Conservation (phyloP, 2,888 invertebrate species). For the Acholoe squamosa region DNA sequence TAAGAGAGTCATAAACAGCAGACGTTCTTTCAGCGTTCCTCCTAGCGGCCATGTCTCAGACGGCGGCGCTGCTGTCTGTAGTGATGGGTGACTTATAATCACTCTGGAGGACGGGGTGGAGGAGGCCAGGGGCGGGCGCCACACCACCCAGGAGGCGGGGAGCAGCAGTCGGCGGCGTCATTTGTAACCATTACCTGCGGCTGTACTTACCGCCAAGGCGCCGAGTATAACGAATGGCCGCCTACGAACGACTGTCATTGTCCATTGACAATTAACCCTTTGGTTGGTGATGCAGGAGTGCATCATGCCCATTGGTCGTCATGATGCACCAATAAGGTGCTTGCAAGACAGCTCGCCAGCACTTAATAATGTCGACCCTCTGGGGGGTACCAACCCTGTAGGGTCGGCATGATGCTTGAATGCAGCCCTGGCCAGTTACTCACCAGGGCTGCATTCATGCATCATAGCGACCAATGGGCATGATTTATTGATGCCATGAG, state of each 20-base stretch:
- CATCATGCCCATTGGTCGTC: too few species aligned
- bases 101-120: conserved; percentile 1
- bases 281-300: background rate
- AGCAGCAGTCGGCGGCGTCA: background rate
- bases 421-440: too few species aligned
- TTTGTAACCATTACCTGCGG: conserved; percentile 51
- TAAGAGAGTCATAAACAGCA: background rate
- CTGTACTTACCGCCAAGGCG: conserved; percentile 23
- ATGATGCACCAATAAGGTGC: too few species aligned
- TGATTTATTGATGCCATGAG: background rate
- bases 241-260: conserved; percentile 12
- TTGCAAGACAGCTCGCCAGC: too few species aligned
- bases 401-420: too few species aligned
- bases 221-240: conserved; percentile 25
- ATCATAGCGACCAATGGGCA: too few species aligned
- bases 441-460: too few species aligned
- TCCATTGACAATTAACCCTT: conserved; percentile 52
- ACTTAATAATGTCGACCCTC: too few species aligned
- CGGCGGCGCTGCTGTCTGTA: background rate
- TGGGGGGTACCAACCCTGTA: too few species aligned
- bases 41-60: background rate
- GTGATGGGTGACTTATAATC: conserved; percentile 4
- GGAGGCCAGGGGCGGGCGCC: conserved; percentile 19
- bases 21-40: background rate
- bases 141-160: background rate